These are phyloP conservation scores for Trididemnum miniatum DNA, from an alignment of 23 tunicate species.

Conservation along the genomic window DNA sequence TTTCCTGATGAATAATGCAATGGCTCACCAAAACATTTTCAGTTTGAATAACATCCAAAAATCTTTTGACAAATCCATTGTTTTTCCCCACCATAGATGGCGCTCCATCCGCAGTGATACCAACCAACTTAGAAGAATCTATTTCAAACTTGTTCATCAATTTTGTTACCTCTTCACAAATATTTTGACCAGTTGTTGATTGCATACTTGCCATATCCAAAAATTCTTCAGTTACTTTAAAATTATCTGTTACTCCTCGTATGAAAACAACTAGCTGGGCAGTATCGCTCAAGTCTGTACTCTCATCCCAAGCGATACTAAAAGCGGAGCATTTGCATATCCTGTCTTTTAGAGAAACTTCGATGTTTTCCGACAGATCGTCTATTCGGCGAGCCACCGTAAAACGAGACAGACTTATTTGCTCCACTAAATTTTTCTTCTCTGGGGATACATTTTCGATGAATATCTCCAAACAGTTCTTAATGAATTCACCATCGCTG, in stretches of 20 bases:
- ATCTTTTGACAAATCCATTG: not conserved
- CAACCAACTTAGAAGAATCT: not conserved
- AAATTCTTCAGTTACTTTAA: conserved; percentile 5
- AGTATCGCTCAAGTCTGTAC: too few relatives aligned
- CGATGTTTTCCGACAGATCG: too few relatives aligned
- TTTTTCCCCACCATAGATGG: not conserved
- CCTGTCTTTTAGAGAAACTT: too few relatives aligned
- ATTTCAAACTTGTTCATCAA: conserved; percentile 9
- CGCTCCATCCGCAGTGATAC: not conserved
- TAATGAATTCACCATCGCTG: too few relatives aligned
- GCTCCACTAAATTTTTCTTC: too few relatives aligned
- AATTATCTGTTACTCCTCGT: conserved; percentile 24
- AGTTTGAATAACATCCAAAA: not conserved
- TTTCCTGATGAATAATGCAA: conserved; percentile 33
- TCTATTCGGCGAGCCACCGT: too few relatives aligned
- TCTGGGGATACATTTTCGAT: too few relatives aligned
- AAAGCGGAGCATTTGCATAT: too few relatives aligned
- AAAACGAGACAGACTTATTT: too few relatives aligned
- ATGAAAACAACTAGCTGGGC: too few relatives aligned
- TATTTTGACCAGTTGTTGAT: conserved; percentile 12
- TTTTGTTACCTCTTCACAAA: not conserved
- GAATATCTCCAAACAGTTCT: too few relatives aligned
- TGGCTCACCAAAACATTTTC: not conserved
- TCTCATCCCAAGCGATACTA: too few relatives aligned
- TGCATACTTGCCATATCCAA: conserved; percentile 23